A percentile compares a stretch with the other conserved stretches of the same genome.
Conservation (phyloP, 2,797 vertebrate genomes). For the Antennarius maculatus region DNA sequence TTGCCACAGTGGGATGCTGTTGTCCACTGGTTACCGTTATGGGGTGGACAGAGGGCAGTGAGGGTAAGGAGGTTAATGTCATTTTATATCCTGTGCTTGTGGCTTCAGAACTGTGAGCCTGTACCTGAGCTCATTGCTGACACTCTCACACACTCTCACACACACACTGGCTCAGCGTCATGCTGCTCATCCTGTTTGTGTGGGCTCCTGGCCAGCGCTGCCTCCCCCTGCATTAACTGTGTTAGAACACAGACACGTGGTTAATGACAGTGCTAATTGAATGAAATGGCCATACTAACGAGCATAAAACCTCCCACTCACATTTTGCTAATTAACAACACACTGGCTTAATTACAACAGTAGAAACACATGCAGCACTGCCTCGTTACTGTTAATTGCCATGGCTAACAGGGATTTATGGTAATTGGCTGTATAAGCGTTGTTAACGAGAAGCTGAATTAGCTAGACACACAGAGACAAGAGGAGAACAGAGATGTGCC, state of each 20-base stretch:
- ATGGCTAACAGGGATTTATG: constrained; percentile 91
- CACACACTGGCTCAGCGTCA: constrained; percentile 67
- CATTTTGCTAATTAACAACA: constrained; percentile 99
- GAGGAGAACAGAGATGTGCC: constrained; percentile 62
- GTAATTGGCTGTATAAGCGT: constrained; percentile 94
- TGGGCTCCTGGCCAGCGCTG: constrained; percentile 86
- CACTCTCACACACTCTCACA: neutral
- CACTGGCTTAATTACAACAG: constrained; percentile 98
- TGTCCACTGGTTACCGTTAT: too few relatives aligned
- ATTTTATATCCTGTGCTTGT: too few relatives aligned
- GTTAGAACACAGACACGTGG: constrained; percentile 95
- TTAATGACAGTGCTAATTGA: constrained; percentile 99
- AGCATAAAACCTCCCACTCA: constrained; percentile 99
- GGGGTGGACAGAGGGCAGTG: too few relatives aligned
- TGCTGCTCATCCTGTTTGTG: constrained; percentile 93
- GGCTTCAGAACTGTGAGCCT: too few relatives aligned
- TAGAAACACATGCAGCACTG: constrained; percentile 91
- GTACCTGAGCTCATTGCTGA: too few relatives aligned
- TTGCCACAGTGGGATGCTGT: too few relatives aligned
- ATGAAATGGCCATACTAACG: constrained; percentile 99
- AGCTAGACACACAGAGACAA: constrained; percentile 71
- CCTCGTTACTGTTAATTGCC: constrained; percentile 97
- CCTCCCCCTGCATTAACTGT: constrained; percentile 80
- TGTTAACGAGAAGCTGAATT: constrained; percentile 78
- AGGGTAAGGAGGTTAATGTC: too few relatives aligned